These are phyloP conservation scores for Atherinomorus stipes DNA, from an alignment of 2,113 vertebrate genomes.

Conservation along the genomic window DNA sequence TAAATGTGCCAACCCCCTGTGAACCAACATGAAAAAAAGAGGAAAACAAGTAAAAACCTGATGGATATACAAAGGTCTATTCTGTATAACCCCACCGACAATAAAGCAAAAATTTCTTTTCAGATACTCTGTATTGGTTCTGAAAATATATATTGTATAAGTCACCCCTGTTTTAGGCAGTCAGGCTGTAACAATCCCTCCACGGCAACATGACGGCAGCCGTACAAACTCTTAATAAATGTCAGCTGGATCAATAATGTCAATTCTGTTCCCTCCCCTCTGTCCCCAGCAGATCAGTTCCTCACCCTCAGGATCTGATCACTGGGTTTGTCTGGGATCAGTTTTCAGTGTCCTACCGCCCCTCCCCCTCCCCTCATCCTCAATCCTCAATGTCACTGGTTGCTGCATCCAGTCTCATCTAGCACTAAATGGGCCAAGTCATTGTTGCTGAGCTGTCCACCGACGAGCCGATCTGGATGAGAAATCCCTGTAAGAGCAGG, in stretches of 20 bases:
- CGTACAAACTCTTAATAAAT: slow-evolving; percentile 18
- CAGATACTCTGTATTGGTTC: slow-evolving; percentile 70
- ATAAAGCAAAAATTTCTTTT: slow-evolving; percentile 69
- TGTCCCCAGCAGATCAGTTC: slow-evolving; percentile 26
- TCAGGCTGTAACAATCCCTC: slow-evolving; percentile 49
- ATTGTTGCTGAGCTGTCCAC: slow-evolving; percentile 38
- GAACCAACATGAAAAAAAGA: slow-evolving; percentile 43
- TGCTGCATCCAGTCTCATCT: slow-evolving; percentile 43
- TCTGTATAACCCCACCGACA: slow-evolving; percentile 70
- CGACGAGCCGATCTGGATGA: slow-evolving; percentile 22
- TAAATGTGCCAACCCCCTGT: slow-evolving; percentile 53
- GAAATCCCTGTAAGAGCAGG: slow-evolving; percentile 63
- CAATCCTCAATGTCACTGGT: slow-evolving; percentile 15
- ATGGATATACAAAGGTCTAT: slow-evolving; percentile 78
- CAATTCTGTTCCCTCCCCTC: slow-evolving; percentile 27
- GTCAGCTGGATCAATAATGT: slow-evolving; percentile 33
- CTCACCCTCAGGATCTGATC: slow-evolving; percentile 33
- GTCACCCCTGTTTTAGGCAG: slow-evolving; percentile 45
- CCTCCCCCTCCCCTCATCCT: slow-evolving; percentile 38
- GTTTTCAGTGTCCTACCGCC: slow-evolving; percentile 43
- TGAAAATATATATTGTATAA: slow-evolving; percentile 79
- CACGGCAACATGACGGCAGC: slow-evolving; percentile 33
- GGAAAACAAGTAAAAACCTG: slow-evolving; percentile 55
- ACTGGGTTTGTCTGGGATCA: slow-evolving; percentile 35
- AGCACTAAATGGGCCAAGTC: slow-evolving; percentile 35